A percentile compares a stretch with the other conserved stretches of the same genome.
Evolutionary conservation across 2,113 vertebrate genomes (phyloP).

Genomic region (Crotalus helleri): DNA sequence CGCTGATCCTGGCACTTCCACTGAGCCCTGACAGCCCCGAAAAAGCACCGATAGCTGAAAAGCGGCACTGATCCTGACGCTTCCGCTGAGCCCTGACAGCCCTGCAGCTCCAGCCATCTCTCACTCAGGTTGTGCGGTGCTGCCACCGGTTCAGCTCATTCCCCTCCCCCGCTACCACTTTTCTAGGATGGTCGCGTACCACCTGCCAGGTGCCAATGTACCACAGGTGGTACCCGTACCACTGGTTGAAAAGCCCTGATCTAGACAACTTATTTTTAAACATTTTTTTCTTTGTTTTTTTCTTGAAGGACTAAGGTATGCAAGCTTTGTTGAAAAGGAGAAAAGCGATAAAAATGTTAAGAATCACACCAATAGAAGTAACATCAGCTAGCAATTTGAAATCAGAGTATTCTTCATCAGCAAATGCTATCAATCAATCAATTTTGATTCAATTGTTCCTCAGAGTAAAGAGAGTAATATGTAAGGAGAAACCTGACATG

Average conservation of each 20-base stretch:
- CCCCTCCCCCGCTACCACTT: too few species aligned
- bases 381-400: neutral
- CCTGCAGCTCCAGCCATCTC: too few species aligned
- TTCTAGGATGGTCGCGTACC: too few species aligned
- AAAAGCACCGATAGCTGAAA: too few species aligned
- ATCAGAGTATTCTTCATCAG: neutral
- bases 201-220: too few species aligned
- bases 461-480: neutral
- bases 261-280: neutral
- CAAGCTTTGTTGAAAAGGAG: neutral
- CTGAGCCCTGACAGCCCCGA: too few species aligned
- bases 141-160: too few species aligned
- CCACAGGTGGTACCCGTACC: too few species aligned
- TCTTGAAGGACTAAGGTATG: neutral
- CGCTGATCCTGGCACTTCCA: too few species aligned
- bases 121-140: too few species aligned
- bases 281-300: neutral
- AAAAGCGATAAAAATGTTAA: neutral
- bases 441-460: neutral
- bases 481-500: neutral
- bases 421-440: neutral
- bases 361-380: neutral
- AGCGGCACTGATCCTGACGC: rapidly evolving
- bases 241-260: neutral
- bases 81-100: too few species aligned